Conservation (phyloP, 2,113 vertebrate species). For the Bubo bubo region DNA sequence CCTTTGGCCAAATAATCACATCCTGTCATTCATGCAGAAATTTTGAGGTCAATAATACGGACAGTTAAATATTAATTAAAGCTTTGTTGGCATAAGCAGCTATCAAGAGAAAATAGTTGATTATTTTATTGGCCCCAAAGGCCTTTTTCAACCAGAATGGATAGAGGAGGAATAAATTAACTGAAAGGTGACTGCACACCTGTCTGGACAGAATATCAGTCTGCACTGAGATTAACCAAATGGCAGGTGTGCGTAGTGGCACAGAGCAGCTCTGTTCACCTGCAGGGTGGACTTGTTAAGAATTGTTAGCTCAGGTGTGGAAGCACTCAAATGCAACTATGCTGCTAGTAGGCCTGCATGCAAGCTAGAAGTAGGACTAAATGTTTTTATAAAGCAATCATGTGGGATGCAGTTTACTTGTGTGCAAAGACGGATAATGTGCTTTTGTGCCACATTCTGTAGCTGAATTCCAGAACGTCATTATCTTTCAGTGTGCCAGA, state of each 20-base stretch:
- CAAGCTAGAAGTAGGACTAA: neutral
- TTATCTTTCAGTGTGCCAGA: neutral
- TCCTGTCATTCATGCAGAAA: neutral
- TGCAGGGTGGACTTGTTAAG: neutral
- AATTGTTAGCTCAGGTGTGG: neutral
- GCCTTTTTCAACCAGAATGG: neutral
- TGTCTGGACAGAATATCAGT: neutral
- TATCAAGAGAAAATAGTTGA: neutral
- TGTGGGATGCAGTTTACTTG: neutral
- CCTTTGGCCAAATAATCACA: neutral
- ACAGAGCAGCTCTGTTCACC: neutral
- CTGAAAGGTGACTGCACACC: neutral
- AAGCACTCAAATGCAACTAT: neutral
- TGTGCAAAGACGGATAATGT: neutral
- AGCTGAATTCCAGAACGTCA: neutral
- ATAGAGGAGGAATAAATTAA: neutral
- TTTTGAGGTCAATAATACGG: neutral
- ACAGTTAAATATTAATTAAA: neutral
- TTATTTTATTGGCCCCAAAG: neutral
- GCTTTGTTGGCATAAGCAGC: neutral
- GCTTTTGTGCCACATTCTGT: neutral
- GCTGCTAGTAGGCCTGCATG: neutral
- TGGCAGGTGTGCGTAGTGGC: neutral
- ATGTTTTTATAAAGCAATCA: neutral
- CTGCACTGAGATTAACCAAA: neutral